Evolutionary conservation across 2,797 vertebrate genomes (phyloP), one percentile per base, ranked within the genome.

Genomic region (Aratinga solstitialis): DNA sequence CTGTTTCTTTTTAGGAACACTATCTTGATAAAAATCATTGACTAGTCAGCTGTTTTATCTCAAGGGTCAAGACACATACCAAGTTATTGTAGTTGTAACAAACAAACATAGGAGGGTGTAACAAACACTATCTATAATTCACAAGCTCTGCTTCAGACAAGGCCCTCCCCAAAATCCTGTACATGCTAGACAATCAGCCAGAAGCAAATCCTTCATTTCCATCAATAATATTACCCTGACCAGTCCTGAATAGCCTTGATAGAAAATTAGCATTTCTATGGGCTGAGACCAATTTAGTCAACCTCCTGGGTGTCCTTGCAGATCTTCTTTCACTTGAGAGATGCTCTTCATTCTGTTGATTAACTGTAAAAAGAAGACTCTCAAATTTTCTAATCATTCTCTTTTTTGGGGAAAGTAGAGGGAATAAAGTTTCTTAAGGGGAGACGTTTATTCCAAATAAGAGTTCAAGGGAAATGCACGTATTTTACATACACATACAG

Each of bases 191-290:
- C 74, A 90, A 79, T 90, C 90, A 84, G 81, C 75, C 71, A 93
- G 78, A 93, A 92, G 84, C 68, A 96, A 96, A 94, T 94, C 92
- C 93, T 96, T 87, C 54, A 77, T 83, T 94, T 96, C 95, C 86
- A 95, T 93, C 93, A 95, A 71, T 95, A 96, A 96, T 93, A 97
- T 94, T 94, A 92, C 89, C 90, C 81, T 95, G 86, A 93, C 92
- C 95, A 87, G 77, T 87, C 93, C 84, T 94, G 92, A 97, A 96
- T 92, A 93, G 94, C 67, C 59, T 63, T 61, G 80, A 95, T 87
- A 89, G 86, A 51, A 93, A 96, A 95, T 95, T 92, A 95, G 92
- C 94, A 95, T 95, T 93, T 96, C 81, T 93, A 92, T 94, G 61
- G 72, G 65, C 83, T 4, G 2, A 89, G 68, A 82, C 78, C 61